phyloP scores from a whole-genome alignment of 2,888 invertebrate species.

The Tinea pellionella region DNA sequence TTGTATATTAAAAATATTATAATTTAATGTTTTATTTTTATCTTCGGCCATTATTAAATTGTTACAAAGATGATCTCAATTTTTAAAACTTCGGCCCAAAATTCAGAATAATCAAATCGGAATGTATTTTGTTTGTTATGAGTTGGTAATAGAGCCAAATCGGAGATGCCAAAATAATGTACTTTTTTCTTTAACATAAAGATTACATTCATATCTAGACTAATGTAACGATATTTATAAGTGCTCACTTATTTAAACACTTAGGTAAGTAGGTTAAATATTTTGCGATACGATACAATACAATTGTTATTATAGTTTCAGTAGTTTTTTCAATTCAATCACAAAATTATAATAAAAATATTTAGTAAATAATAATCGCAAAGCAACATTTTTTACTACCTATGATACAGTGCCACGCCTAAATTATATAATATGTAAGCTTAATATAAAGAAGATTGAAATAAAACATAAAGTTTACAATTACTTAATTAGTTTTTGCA shows the following conservation, averaged over 20 bases:
- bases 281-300: not conserved
- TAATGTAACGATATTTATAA: not conserved
- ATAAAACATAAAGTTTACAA: constrained; percentile 5
- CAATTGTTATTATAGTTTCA: too few species aligned
- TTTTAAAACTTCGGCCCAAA: not conserved
- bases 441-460: constrained; percentile 9
- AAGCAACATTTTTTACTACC: not conserved
- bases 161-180: constrained; percentile 54
- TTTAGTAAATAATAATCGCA: not conserved
- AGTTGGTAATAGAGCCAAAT: constrained; percentile 54
- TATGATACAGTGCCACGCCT: not conserved
- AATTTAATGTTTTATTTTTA: constrained; percentile 12
- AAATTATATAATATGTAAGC: not conserved
- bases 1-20: not conserved
- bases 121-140: not conserved
- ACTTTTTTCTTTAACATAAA: not conserved
- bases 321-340: too few species aligned
- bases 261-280: too few species aligned
- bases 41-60: not conserved
- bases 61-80: not conserved
- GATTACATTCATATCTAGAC: not conserved
- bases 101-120: not conserved
- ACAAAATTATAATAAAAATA: too few species aligned
- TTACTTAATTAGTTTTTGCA: not conserved
- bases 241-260: constrained; percentile 1